Percentiles rank a stretch among this genome's conserved stretches.
Evolutionary conservation across 2,888 invertebrate genomes (phyloP).

Genomic region (Drosophila eohydei): DNA sequence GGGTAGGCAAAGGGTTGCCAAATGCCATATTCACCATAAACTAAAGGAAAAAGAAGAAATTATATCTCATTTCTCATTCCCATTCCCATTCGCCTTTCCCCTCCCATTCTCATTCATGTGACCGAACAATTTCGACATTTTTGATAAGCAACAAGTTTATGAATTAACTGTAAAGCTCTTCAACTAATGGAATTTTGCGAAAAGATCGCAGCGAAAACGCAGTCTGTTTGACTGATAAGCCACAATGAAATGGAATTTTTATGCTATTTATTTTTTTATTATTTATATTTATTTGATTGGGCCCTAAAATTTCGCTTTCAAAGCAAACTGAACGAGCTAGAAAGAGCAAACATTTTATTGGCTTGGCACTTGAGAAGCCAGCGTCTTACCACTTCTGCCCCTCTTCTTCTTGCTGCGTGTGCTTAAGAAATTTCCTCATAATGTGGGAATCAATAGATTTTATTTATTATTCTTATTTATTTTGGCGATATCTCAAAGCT

Average conservation of each 20-base stretch:
- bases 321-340: background rate
- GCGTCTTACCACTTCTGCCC: background rate
- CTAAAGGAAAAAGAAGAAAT: background rate
- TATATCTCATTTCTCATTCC: constrained; percentile 10
- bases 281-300: background rate
- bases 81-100: constrained; percentile 21
- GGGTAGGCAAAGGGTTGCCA: constrained; percentile 78
- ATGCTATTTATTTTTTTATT: constrained; percentile 4
- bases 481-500: constrained; percentile 1
- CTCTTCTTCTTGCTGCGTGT: background rate
- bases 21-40: background rate
- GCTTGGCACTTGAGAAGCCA: constrained; percentile 13
- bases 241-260: constrained; percentile 21
- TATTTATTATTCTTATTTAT: background rate
- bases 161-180: constrained; percentile 37
- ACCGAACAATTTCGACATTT: constrained; percentile 2
- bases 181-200: constrained; percentile 4
- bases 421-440: background rate
- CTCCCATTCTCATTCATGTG: constrained; percentile 33
- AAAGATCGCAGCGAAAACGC: background rate
- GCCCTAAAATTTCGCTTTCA: constrained; percentile 4
- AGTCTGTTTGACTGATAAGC: constrained; percentile 34
- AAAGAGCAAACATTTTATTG: constrained; percentile 14
- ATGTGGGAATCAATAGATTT: constrained; percentile 13
- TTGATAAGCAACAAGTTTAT: constrained; percentile 52